Percentiles rank a stretch among this genome's conserved stretches.
Conservation (phyloP, 2,797 vertebrate genomes). For the Melanitta fusca region DNA sequence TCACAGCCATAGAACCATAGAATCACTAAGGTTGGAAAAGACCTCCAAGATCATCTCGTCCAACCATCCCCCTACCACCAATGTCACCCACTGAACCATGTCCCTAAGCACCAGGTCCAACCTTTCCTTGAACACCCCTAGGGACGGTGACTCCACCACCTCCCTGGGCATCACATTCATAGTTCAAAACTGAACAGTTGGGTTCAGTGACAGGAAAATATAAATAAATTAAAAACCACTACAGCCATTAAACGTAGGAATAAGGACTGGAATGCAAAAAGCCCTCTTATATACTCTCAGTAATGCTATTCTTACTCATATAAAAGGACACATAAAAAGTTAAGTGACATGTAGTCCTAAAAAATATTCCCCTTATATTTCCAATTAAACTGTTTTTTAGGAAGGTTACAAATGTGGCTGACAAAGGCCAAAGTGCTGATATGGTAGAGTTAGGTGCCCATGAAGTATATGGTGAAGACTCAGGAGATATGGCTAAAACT, state of each 20-base stretch:
- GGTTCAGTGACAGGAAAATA: not conserved
- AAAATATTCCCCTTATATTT: not conserved
- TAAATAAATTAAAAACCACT: not conserved
- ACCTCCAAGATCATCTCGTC: too few species aligned
- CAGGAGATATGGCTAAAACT: not conserved
- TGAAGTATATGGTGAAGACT: not conserved
- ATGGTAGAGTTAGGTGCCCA: not conserved
- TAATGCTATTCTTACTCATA: not conserved
- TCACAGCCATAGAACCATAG: not conserved
- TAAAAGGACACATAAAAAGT: not conserved
- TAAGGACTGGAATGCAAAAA: not conserved
- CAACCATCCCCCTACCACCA: too few species aligned
- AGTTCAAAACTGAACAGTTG: not conserved
- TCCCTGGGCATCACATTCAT: too few species aligned
- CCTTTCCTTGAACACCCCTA: too few species aligned
- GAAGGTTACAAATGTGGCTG: not conserved
- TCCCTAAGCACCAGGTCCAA: too few species aligned
- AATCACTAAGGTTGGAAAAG: too few species aligned
- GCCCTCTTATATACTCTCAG: too few species aligned
- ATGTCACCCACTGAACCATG: too few species aligned
- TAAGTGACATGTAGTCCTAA: not conserved
- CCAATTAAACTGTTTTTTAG: not conserved
- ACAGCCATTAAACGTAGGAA: not conserved
- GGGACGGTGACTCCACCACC: too few species aligned
- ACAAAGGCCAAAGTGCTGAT: not conserved